Percentiles rank a stretch among this genome's conserved stretches.
phyloP scores from a whole-genome alignment of 2,888 invertebrate genomes.

The Bursaphelenchus okinawaensis region DNA sequence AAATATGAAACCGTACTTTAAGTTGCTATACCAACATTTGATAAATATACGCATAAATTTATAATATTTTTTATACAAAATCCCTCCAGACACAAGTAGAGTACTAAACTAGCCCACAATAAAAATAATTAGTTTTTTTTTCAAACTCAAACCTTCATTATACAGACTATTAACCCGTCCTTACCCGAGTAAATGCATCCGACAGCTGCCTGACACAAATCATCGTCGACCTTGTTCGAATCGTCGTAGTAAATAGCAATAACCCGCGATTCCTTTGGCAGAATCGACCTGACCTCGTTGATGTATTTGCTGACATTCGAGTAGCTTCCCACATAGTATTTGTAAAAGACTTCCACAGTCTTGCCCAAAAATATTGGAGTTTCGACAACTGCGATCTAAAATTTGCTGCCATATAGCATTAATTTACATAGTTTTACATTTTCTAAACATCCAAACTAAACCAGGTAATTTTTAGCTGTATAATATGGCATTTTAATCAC shows the following conservation, averaged over 20 bases:
- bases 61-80: no score
- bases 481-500: no score
- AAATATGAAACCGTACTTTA: background rate
- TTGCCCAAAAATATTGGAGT: constrained; percentile 27
- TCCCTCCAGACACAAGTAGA: no score
- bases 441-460: no score
- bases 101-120: no score
- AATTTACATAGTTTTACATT: no score
- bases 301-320: constrained; percentile 18
- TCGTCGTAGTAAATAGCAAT: constrained; percentile 49
- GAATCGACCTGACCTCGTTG: constrained; percentile 24
- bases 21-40: no score
- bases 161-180: background rate
- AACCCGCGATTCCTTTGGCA: constrained; percentile 31
- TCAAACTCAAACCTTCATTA: background rate
- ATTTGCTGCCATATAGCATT: no score
- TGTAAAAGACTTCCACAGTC: constrained; percentile 42
- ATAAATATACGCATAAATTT: no score
- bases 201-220: constrained; percentile 42
- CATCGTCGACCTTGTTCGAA: constrained; percentile 24
- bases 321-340: constrained; percentile 41
- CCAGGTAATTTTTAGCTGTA: no score
- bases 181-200: constrained; percentile 39
- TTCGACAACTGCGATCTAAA: constrained; percentile 23
- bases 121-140: no score